Percentiles rank a stretch among this genome's conserved stretches.
phyloP scores from a whole-genome alignment of 37 sponge, comb jelly and placozoan genomes.

The Trichoplax adhaerens region DNA sequence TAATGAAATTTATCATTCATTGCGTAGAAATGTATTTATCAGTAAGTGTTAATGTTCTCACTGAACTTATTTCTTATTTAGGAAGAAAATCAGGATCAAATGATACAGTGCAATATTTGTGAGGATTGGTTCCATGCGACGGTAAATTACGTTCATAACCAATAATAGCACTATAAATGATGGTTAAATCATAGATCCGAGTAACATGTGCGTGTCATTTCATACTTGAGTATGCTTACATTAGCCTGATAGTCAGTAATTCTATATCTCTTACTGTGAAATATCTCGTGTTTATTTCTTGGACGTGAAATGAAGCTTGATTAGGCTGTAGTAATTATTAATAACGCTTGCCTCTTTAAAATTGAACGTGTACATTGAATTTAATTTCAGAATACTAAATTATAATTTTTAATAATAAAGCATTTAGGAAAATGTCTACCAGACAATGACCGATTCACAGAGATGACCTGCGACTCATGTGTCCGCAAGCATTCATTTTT shows the following conservation, averaged over 20 bases:
- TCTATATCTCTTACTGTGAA: too few relatives aligned
- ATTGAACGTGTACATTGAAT: too few relatives aligned
- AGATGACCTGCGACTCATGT: slow-evolving; percentile 61
- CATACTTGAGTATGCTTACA: too few relatives aligned
- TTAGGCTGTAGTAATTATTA: too few relatives aligned
- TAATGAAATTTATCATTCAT: not conserved
- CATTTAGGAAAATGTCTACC: slow-evolving; percentile 40
- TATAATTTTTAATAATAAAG: slow-evolving; percentile 5
- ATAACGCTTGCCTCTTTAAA: too few relatives aligned
- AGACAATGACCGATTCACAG: slow-evolving; percentile 19
- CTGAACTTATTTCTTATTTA: slow-evolving; percentile 6
- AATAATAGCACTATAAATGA: too few relatives aligned
- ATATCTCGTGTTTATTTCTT: too few relatives aligned
- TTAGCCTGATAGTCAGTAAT: too few relatives aligned
- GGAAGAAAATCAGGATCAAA: slow-evolving; percentile 51
- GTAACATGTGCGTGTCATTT: too few relatives aligned
- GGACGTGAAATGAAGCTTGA: too few relatives aligned
- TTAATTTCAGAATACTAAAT: too few relatives aligned
- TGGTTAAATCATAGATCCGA: too few relatives aligned
- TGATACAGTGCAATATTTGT: slow-evolving; percentile 90
- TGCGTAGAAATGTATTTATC: not conserved
- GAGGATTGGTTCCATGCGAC: slow-evolving; percentile 94
- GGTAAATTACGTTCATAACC: not conserved
- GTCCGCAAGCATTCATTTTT: slow-evolving; percentile 42
- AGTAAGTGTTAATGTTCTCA: not conserved